phyloP scores from a whole-genome alignment of 2,888 invertebrate species.

The Rhingia rostrata region DNA sequence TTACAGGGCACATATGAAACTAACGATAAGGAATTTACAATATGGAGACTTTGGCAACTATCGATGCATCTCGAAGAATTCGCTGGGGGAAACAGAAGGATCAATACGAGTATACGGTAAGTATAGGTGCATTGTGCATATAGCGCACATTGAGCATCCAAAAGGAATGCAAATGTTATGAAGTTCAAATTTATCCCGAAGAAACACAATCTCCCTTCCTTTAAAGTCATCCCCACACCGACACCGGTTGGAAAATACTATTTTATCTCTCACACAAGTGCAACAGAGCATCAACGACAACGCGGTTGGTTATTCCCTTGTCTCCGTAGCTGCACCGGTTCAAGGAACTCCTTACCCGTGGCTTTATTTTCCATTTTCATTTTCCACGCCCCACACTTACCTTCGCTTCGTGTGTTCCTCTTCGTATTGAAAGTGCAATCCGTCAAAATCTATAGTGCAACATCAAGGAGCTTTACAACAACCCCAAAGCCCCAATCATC shows the following conservation, averaged over 20 bases:
- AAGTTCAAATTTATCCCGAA: slow-evolving; percentile 56
- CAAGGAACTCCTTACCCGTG: slow-evolving; percentile 60
- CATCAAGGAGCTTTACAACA: slow-evolving; percentile 68
- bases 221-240: slow-evolving; percentile 12
- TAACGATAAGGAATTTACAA: slow-evolving; percentile 93
- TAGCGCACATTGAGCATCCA: slow-evolving; percentile 8
- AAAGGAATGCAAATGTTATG: slow-evolving; percentile 72
- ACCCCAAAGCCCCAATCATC: slow-evolving; percentile 55
- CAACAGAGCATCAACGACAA: slow-evolving; percentile 42
- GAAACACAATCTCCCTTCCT: slow-evolving; percentile 47
- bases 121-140: slow-evolving; percentile 77
- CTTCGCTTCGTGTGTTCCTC: slow-evolving; percentile 35
- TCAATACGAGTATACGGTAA: slow-evolving; percentile 95
- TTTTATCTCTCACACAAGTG: slow-evolving; percentile 56
- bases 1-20: slow-evolving; percentile 91
- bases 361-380: slow-evolving; percentile 70
- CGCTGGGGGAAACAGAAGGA: slow-evolving; percentile 95
- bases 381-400: slow-evolving; percentile 25
- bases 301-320: slow-evolving; percentile 43
- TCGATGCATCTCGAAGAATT: slow-evolving; percentile 96
- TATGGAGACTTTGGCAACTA: slow-evolving; percentile 94
- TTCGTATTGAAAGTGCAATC: slow-evolving; percentile 65
- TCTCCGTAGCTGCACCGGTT: slow-evolving; percentile 42
- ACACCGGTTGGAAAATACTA: slow-evolving; percentile 31
- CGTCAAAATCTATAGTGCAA: slow-evolving; percentile 68